Evolutionary conservation across 2,797 vertebrate genomes (phyloP).

Genomic region (Pseudochromis fuscus): DNA sequence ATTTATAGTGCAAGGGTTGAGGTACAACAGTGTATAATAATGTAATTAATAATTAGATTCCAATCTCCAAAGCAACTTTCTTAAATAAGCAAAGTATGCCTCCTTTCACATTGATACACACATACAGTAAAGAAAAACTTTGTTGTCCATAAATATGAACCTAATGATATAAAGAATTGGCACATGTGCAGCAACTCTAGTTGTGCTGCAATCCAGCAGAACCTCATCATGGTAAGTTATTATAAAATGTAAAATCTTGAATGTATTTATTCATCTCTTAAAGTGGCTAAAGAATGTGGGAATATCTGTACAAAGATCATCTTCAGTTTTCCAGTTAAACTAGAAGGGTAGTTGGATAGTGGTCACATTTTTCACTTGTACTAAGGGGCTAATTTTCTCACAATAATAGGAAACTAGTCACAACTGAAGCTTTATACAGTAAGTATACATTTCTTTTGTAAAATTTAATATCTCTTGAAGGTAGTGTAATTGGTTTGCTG

Average conservation of each 20-base stretch:
- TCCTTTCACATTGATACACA: conserved; percentile 25
- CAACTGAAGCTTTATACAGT: neutral
- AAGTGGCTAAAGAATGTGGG: conserved; percentile 6
- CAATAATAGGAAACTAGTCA: conserved; percentile 3
- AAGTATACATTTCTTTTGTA: neutral
- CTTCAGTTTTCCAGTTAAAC: too few species aligned
- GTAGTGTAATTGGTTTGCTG: too few species aligned
- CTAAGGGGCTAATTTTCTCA: neutral
- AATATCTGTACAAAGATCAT: neutral
- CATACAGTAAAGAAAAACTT: conserved; percentile 30
- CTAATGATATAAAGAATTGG: conserved; percentile 43
- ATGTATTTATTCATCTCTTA: conserved; percentile 21
- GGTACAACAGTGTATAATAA: conserved; percentile 9
- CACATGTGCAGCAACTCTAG: conserved; percentile 45
- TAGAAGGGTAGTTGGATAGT: neutral
- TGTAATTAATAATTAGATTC: conserved; percentile 18
- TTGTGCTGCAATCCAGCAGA: conserved; percentile 56
- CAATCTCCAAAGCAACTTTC: conserved; percentile 8
- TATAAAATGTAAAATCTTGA: conserved; percentile 35
- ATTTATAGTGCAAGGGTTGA: conserved; percentile 4
- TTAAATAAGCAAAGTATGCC: conserved; percentile 18
- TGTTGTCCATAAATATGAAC: conserved; percentile 37
- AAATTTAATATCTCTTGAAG: too few species aligned
- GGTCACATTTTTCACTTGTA: conserved; percentile 6
- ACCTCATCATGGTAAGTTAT: conserved; percentile 62